Base-by-base conservation (phyloP, 2,113 vertebrate genomes). In the Hyaena hyaena region DNA sequence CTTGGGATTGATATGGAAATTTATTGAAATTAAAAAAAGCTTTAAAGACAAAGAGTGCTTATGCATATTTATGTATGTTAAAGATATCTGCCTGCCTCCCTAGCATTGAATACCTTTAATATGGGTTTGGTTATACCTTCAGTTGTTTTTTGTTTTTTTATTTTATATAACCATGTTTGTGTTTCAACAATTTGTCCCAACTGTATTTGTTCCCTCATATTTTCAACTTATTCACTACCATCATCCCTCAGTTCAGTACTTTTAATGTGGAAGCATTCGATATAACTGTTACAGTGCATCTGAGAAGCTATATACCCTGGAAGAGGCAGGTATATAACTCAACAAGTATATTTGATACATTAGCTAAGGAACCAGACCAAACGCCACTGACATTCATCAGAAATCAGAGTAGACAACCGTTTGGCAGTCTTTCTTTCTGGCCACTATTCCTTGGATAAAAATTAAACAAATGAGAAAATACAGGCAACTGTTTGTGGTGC, bases 381-480 rank as follows among this genome's bases (percentile, higher is more conserved):
- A 73, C 4, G n/a, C 48, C 43, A 95, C 33, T 53, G 50, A 74
- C 5, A 9, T 90, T 65, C 28, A 71, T 68, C 45, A 93, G 23
- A 89, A 89, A 80, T 86, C 73, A 19, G 21, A 53, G 31, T 23
- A 48, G 74, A 48, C 26, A 33, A 65, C 11, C 50, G 1, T 61
- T 35, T 81, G 76, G 74, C 16, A 35, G 11, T 80, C 43, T 85
- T 95, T 92, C 74, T 69, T n/a, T 76, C 66, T 92, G 87, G 43
- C 68, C 66, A 55, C 33, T 16, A 31, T 55, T 31, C 61, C 61
- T 58, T 90, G 21, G 45, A 23, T 66, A 81, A 94, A 96, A 88
- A 77, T 45, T 50, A 97, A 97, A 48, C 45, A 85, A 96, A 66
- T n/a, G 17, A 91, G 48, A 90, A 81, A 97, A 90, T 58, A 86